Percentiles rank a stretch among this genome's conserved stretches.
Evolutionary conservation across 2,888 invertebrate species (phyloP).

Genomic region (Campaea margaritaria): DNA sequence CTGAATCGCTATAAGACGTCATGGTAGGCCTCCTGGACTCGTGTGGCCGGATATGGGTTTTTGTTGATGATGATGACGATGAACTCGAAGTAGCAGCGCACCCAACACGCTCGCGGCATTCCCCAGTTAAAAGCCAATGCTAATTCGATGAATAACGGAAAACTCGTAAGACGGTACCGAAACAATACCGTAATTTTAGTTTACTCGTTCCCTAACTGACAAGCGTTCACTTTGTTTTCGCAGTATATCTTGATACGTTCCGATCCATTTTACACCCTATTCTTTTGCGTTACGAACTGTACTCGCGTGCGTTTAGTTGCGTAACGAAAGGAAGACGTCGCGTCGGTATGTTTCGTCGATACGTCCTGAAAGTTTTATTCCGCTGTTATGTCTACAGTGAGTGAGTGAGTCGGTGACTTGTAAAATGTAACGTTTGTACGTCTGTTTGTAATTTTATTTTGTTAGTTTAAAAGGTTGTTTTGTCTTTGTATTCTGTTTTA

Average conservation of each 20-base stretch:
- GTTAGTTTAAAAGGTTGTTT: too few species aligned
- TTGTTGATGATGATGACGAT: too few species aligned
- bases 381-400: constrained; percentile 15
- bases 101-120: too few species aligned
- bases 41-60: too few species aligned
- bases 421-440: constrained; percentile 8
- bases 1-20: too few species aligned
- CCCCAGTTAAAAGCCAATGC: too few species aligned
- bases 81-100: too few species aligned
- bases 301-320: constrained; percentile 1
- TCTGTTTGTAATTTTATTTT: too few species aligned
- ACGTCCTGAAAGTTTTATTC: constrained; percentile 29
- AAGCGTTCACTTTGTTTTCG: constrained; percentile 4
- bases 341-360: constrained; percentile 25
- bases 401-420: not conserved
- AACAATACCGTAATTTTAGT: not conserved
- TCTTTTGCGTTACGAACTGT: not conserved
- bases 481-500: too few species aligned
- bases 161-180: not conserved
- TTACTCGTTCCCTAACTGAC: not conserved
- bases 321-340: constrained; percentile 20
- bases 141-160: not conserved
- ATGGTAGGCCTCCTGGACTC: too few species aligned
- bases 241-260: not conserved
- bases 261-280: constrained; percentile 4